These are phyloP conservation scores for Lasioglossum zephyrum DNA, from an alignment of 2,888 invertebrate species.

Conservation along the genomic window DNA sequence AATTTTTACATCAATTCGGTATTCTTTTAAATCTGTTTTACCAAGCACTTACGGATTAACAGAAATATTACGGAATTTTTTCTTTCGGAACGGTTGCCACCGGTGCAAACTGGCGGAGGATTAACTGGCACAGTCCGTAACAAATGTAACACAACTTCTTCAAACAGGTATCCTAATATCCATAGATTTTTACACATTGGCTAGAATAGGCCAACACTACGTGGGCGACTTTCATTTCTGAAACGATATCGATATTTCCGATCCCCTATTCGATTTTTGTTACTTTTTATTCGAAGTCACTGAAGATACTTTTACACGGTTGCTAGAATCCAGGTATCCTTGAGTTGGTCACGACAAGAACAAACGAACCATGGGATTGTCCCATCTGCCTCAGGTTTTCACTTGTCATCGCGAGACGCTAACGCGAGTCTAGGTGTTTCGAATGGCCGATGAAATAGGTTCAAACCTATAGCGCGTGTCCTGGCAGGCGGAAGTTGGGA, in stretches of 20 bases:
- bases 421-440: not conserved
- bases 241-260: too few relatives aligned
- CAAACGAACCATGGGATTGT: too few relatives aligned
- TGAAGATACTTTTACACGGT: not conserved
- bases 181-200: not conserved
- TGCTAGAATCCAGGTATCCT: not conserved
- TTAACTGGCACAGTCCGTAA: not conserved
- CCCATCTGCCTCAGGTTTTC: too few relatives aligned
- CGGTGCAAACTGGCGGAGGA: not conserved
- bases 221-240: not conserved
- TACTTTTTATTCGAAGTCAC: not conserved
- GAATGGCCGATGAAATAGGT: not conserved
- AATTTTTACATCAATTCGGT: not conserved
- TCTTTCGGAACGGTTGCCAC: not conserved
- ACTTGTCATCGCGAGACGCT: not conserved
- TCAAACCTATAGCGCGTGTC: slow-evolving; percentile 73
- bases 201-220: not conserved
- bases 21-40: not conserved
- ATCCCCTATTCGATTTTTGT: not conserved
- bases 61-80: not conserved
- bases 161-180: not conserved
- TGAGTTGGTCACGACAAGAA: not conserved
- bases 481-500: slow-evolving; percentile 71
- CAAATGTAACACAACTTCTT: not conserved
- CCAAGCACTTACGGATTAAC: not conserved